Evolutionary conservation across 2,113 vertebrate species (phyloP).

Genomic region (zebrafish (Danio rerio)): DNA sequence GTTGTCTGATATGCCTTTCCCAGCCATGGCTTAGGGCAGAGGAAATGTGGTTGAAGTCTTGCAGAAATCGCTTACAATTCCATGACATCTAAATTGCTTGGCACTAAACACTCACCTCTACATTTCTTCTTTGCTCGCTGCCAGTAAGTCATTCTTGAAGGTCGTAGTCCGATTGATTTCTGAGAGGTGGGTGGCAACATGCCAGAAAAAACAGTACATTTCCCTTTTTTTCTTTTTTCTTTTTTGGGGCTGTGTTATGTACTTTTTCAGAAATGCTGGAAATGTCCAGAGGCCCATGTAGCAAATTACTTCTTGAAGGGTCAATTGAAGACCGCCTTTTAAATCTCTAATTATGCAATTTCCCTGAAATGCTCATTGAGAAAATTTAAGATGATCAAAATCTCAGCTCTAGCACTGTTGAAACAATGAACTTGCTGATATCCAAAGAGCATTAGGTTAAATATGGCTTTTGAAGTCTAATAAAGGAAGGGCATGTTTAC

Average conservation of each 20-base stretch:
- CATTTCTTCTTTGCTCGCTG: slow-evolving; percentile 12
- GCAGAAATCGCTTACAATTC: slow-evolving; percentile 14
- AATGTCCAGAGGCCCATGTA: neutral
- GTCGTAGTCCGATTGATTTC: slow-evolving; percentile 4
- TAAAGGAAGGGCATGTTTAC: slow-evolving; percentile 17
- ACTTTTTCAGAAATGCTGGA: neutral
- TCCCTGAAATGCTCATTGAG: neutral
- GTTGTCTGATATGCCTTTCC: neutral
- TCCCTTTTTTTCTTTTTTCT: neutral
- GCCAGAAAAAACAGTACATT: slow-evolving; percentile 40
- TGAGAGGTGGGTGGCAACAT: slow-evolving; percentile 30
- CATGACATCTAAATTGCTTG: neutral
- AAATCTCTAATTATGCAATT: neutral
- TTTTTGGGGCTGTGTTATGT: slow-evolving; percentile 7
- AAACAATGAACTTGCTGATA: slow-evolving; percentile 13
- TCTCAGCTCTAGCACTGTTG: neutral
- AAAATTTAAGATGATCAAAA: neutral
- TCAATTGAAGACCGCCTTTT: neutral
- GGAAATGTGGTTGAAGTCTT: neutral
- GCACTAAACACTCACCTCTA: slow-evolving; percentile 17
- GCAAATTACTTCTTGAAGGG: neutral
- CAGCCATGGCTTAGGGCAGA: neutral
- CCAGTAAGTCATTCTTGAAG: neutral
- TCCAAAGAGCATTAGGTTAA: slow-evolving; percentile 4
- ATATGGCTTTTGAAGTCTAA: slow-evolving; percentile 7